Base-by-base conservation (phyloP, 2,888 invertebrate genomes). In the Cenopis cana region DNA sequence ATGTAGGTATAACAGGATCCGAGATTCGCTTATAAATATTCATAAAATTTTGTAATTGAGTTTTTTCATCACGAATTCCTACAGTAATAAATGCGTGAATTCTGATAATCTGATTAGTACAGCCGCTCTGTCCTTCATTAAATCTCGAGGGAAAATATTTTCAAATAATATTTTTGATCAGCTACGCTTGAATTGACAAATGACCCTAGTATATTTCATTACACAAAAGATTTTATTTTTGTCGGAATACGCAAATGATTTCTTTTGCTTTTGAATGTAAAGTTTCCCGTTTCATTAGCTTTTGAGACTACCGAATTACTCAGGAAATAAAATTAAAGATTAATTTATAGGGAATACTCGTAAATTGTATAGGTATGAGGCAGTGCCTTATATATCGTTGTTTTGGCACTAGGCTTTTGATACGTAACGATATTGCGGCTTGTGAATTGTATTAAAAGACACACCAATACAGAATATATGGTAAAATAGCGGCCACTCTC, bases 311-410 rank as follows among this genome's bases (percentile, higher is more conserved):
- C 24, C 46, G 46, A 59, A 36, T 54, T 66, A 65, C 46, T 65
- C 36, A n/a, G 54, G 54, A 70, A 70, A 49, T 62, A 9, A 70
- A 57, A 38, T 46, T 59, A 67, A 41, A 41, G 50, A 70, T 66
- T 65, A 70, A 18, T 65, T 54, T 55, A 36, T 61, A 59, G 46
- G n/a, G 17, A 41, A 69, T 46, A 46, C 24, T 24, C 24, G 24
- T 24, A 33, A 64, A 57, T 29, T 49, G 65, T 33, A 33, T 76
- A 76, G 77, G 75, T 83, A 85, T 82, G 83, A 82, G 89, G 88
- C 86, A 84, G 89, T 89, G 89, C 88, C 89, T 89, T 89, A 81
- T 82, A 81, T 82, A 81, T 81, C 79, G 75, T 79, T 81, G 76
- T 80, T 33, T 75, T 75, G 75, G 36, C 74, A 74, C 24, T 52